Percentiles rank a stretch among this genome's conserved stretches.
Evolutionary conservation across 2,113 vertebrate species (phyloP).

Genomic region (zebrafish (Danio rerio)): GRCz12tu NC_133195.1:23545501-23546000

Average conservation of each 20-base stretch:
- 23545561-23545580: conserved; percentile 6
- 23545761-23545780: conserved; percentile 7
- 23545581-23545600: conserved; percentile 23
- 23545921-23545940: no score
- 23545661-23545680: conserved; percentile 33
- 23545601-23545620: not conserved
- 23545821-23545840: not conserved
- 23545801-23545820: conserved; percentile 2
- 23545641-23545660: conserved; percentile 25
- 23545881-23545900: no score
- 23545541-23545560: conserved; percentile 27
- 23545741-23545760: not conserved
- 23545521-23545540: conserved; percentile 42
- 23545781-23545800: conserved; percentile 14
- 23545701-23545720: conserved; percentile 36
- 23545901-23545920: no score
- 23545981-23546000: no score
- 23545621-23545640: conserved; percentile 26
- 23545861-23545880: no score
- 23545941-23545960: no score
- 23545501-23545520: conserved; percentile 50
- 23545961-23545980: no score
- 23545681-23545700: conserved; percentile 15
- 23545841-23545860: not conserved
- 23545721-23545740: not conserved